Conservation (phyloP, 2,113 vertebrate species). For the Ciconia boyciana region DNA sequence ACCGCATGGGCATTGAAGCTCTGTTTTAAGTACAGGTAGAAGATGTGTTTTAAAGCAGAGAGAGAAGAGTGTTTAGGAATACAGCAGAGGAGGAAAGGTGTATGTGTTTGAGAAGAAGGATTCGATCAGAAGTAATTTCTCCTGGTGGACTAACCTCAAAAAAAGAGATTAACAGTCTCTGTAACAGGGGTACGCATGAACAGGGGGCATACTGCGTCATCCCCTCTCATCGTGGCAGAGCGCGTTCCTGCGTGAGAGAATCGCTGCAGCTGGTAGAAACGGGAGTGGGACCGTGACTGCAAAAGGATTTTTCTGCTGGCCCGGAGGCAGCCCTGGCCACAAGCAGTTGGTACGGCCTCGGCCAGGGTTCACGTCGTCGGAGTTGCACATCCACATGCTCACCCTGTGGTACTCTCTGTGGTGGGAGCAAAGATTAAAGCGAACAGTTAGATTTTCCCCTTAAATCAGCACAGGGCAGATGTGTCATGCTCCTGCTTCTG, state of each 20-base stretch:
- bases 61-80: background rate
- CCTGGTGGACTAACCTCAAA: background rate
- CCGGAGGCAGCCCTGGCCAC: background rate
- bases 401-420: background rate
- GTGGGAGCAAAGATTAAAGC: background rate
- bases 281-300: background rate
- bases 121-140: background rate
- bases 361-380: accelerated
- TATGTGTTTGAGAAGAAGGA: background rate
- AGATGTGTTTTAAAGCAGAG: background rate
- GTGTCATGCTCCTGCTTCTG: background rate
- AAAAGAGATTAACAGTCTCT: background rate
- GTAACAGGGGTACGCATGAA: background rate
- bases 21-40: background rate
- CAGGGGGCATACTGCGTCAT: accelerated
- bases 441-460: background rate
- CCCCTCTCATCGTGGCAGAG: background rate
- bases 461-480: background rate
- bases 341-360: background rate
- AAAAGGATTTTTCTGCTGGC: background rate
- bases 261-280: background rate
- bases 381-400: background rate
- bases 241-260: accelerated
- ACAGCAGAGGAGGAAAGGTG: background rate
- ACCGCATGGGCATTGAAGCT: background rate